These are phyloP conservation scores for Pseudanteris insignis DNA, from an alignment of 2,888 invertebrate genomes.

Conservation along the genomic window DNA sequence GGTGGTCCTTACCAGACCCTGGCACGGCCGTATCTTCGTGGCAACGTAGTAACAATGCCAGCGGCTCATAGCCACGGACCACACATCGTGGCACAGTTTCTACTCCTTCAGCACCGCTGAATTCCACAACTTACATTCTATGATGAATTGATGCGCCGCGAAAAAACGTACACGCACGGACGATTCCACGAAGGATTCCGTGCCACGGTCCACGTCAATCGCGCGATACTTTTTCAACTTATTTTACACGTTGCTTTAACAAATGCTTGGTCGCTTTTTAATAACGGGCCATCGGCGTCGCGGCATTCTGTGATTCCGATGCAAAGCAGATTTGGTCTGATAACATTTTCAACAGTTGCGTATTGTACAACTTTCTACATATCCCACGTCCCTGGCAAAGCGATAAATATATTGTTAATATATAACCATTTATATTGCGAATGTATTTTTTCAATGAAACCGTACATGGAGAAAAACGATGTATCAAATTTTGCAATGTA, in stretches of 20 bases:
- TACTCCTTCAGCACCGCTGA: conserved; percentile 49
- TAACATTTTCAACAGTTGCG: too few relatives aligned
- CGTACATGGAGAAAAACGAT: too few relatives aligned
- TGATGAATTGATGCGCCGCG: conserved; percentile 58
- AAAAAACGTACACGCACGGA: conserved; percentile 35
- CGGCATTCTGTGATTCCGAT: too few relatives aligned
- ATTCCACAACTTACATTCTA: conserved; percentile 65
- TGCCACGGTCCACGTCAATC: conserved; percentile 20
- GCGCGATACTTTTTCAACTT: conserved; percentile 45
- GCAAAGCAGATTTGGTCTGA: not conserved
- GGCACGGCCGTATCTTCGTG: conserved; percentile 21
- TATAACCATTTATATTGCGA: too few relatives aligned
- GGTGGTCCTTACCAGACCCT: conserved; percentile 39
- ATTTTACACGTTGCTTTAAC: conserved; percentile 22
- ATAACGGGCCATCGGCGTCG: not conserved
- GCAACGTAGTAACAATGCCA: conserved; percentile 48
- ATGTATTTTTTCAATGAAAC: too few relatives aligned
- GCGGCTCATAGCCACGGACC: conserved; percentile 54
- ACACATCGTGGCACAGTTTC: conserved; percentile 58
- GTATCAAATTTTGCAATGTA: too few relatives aligned
- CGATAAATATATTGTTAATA: too few relatives aligned
- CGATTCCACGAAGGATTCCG: conserved; percentile 39
- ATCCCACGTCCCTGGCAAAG: too few relatives aligned
- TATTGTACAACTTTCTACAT: too few relatives aligned
- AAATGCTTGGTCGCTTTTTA: not conserved